These are phyloP conservation scores for Tipula vernalis DNA, from an alignment of 2,888 invertebrate genomes.

Conservation along the genomic window DNA sequence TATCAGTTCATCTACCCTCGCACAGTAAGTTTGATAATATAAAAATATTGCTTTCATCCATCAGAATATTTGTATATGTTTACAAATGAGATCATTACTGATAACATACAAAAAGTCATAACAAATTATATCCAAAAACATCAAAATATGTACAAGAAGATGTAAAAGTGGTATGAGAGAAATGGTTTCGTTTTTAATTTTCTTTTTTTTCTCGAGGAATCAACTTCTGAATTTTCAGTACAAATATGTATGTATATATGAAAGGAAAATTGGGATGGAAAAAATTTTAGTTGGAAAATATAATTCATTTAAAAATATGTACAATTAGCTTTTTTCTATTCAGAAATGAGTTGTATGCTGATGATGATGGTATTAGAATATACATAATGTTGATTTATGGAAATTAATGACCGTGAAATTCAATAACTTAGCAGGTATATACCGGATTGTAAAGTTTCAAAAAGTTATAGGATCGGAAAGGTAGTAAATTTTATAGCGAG, in stretches of 20 bases:
- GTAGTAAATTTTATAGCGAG: no score
- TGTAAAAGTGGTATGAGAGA: background rate
- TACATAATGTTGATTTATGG: background rate
- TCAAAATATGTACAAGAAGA: background rate
- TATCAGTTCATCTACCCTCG: background rate
- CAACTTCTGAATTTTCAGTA: background rate
- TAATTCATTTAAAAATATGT: background rate
- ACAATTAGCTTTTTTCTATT: background rate
- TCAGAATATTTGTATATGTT: background rate
- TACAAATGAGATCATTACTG: background rate
- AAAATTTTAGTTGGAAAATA: background rate
- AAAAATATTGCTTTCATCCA: background rate
- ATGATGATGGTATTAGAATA: background rate
- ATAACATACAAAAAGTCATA: background rate
- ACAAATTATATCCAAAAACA: background rate
- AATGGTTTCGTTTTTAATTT: background rate
- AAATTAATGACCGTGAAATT: background rate
- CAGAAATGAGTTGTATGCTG: background rate
- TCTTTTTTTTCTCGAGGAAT: background rate
- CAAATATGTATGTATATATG: background rate
- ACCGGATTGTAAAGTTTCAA: background rate
- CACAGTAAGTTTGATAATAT: background rate
- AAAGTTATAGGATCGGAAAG: background rate
- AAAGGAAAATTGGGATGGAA: background rate
- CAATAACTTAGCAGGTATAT: background rate